Percentiles rank a stretch among this genome's conserved stretches.
These are phyloP conservation scores for Heliocidaris erythrogramma DNA, from an alignment of 35 echinoderm and acorn worm genomes.

Conservation along the genomic window DNA sequence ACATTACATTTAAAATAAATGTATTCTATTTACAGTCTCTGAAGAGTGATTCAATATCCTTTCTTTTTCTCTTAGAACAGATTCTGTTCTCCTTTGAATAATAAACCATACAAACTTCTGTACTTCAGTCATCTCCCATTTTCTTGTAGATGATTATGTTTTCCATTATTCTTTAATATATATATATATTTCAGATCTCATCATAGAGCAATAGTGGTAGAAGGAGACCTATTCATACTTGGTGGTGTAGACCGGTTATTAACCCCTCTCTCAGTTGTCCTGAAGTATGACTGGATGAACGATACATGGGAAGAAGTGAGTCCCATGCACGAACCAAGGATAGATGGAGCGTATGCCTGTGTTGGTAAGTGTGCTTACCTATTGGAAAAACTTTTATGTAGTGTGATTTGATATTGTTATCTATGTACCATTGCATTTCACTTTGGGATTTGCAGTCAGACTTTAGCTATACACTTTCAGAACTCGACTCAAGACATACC, in stretches of 20 bases:
- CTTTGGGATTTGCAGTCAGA: no score
- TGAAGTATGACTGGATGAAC: constrained; percentile 11
- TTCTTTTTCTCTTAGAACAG: no score
- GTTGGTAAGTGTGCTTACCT: not conserved
- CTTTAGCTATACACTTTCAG: no score
- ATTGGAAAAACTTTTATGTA: not conserved
- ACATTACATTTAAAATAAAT: no score
- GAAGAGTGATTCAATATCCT: no score
- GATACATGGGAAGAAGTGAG: constrained; percentile 40
- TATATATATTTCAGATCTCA: constrained; percentile 1
- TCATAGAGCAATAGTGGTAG: constrained; percentile 7
- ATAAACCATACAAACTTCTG: no score
- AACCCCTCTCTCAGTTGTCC: constrained; percentile 36
- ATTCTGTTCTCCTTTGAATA: no score
- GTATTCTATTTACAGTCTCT: no score
- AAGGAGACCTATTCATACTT: not conserved
- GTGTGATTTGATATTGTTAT: not conserved
- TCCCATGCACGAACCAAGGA: constrained; percentile 30
- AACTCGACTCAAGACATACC: no score
- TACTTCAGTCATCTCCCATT: not conserved
- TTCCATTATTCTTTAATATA: not conserved
- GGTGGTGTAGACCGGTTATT: constrained; percentile 31
- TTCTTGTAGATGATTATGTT: not conserved
- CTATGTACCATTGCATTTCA: no score
- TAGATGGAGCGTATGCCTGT: constrained; percentile 25